Evolutionary conservation across 2,888 invertebrate genomes (phyloP).

Genomic region (Dicycla oo): DNA sequence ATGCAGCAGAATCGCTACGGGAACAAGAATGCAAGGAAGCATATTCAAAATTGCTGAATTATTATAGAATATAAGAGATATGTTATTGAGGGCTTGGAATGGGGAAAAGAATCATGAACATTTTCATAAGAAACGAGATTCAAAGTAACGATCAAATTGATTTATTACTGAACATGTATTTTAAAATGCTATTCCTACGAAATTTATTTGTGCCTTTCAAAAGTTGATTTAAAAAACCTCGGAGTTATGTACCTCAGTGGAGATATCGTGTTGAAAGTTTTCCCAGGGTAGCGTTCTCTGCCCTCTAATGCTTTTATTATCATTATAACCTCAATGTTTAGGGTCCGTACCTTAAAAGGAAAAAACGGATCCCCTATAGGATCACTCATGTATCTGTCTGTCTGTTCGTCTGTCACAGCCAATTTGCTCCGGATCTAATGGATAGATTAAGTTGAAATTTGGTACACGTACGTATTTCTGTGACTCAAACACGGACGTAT

Average conservation of each 20-base stretch:
- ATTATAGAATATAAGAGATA: neutral
- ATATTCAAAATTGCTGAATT: conserved; percentile 7
- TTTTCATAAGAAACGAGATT: neutral
- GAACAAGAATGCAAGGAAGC: neutral
- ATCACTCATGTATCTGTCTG: no score
- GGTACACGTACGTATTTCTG: no score
- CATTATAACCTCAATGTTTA: conserved; percentile 11
- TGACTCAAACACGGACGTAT: no score
- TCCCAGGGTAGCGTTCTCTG: conserved; percentile 9
- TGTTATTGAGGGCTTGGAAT: conserved; percentile 4
- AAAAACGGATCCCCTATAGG: no score
- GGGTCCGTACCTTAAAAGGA: no score
- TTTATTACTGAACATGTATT: neutral
- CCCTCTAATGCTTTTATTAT: neutral
- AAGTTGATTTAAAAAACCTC: neutral
- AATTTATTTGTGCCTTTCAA: neutral
- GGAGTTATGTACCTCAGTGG: neutral
- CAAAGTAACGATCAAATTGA: neutral
- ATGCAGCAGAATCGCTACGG: neutral
- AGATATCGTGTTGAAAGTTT: neutral
- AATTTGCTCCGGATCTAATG: no score
- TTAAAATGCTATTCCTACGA: neutral
- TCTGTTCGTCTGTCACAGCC: no score
- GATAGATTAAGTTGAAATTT: no score
- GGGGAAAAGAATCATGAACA: neutral